Evolutionary conservation across 1,140 invertebrate species (phyloP).

Genomic region (Calycopis cecrops): DNA sequence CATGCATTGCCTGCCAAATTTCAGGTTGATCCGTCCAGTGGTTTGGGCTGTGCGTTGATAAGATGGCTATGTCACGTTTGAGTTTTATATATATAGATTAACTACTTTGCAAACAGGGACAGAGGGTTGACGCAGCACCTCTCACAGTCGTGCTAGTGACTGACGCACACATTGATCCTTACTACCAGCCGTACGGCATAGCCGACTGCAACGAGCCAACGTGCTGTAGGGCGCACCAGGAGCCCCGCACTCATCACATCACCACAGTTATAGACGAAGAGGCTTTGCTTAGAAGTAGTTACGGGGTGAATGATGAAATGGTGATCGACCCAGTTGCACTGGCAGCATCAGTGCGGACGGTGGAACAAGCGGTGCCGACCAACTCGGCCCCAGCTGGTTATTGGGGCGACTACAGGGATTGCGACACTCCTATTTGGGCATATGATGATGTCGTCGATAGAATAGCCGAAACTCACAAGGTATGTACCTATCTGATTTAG

Average conservation of each 20-base stretch:
- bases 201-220: slow-evolving; percentile 83
- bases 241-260: slow-evolving; percentile 21
- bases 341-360: neutral
- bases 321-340: slow-evolving; percentile 42
- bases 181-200: slow-evolving; percentile 80
- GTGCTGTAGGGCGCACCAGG: slow-evolving; percentile 84
- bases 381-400: slow-evolving; percentile 77
- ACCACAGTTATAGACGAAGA: slow-evolving; percentile 30
- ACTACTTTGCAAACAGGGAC: neutral
- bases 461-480: too few relatives aligned
- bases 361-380: slow-evolving; percentile 20
- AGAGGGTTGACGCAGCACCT: slow-evolving; percentile 21
- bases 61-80: too few relatives aligned
- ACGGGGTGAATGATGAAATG: slow-evolving; percentile 28
- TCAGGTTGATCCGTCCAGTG: too few relatives aligned
- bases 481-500: too few relatives aligned
- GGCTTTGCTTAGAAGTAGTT: slow-evolving; percentile 29
- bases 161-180: slow-evolving; percentile 88
- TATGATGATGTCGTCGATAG: slow-evolving; percentile 79
- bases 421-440: slow-evolving; percentile 83
- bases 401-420: slow-evolving; percentile 86
- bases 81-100: too few relatives aligned
- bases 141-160: slow-evolving; percentile 82
- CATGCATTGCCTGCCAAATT: slow-evolving; percentile 23
- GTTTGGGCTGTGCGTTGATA: too few relatives aligned